Percentiles rank a stretch among this genome's conserved stretches.
Evolutionary conservation across 2,797 vertebrate genomes (phyloP).

Genomic region (Sitta carolinensis): DNA sequence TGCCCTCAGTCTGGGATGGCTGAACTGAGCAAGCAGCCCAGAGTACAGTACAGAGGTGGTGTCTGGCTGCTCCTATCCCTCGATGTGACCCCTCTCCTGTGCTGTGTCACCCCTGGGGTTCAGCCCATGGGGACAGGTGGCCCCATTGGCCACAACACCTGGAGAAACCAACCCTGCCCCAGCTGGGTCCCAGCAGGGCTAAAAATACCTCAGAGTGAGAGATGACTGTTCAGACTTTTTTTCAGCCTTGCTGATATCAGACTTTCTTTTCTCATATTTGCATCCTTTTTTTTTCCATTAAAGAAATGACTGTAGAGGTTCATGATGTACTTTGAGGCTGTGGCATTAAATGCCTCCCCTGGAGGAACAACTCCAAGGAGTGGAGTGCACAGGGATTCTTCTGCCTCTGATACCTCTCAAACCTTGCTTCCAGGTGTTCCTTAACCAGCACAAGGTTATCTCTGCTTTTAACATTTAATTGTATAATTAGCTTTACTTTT

Average conservation of each 20-base stretch:
- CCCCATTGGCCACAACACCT: background rate
- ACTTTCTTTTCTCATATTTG: slow-evolving; percentile 6
- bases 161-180: background rate
- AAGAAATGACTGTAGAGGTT: background rate
- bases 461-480: background rate
- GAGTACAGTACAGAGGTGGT: accelerated
- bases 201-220: background rate
- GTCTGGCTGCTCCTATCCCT: background rate
- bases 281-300: background rate
- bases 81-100: accelerated
- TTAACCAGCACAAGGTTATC: background rate
- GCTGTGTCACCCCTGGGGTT: background rate
- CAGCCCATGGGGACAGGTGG: background rate
- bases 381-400: background rate
- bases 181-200: background rate
- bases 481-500: background rate
- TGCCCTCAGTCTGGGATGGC: background rate
- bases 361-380: background rate
- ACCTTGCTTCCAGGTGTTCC: background rate
- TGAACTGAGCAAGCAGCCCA: background rate
- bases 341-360: background rate
- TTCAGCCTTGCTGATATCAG: slow-evolving; percentile 2
- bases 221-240: background rate
- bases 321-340: background rate
- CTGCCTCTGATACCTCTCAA: background rate